Evolutionary conservation across 2,888 invertebrate genomes (phyloP), one percentile per base, ranked within the genome.

Genomic region (Phortica okadai): DNA sequence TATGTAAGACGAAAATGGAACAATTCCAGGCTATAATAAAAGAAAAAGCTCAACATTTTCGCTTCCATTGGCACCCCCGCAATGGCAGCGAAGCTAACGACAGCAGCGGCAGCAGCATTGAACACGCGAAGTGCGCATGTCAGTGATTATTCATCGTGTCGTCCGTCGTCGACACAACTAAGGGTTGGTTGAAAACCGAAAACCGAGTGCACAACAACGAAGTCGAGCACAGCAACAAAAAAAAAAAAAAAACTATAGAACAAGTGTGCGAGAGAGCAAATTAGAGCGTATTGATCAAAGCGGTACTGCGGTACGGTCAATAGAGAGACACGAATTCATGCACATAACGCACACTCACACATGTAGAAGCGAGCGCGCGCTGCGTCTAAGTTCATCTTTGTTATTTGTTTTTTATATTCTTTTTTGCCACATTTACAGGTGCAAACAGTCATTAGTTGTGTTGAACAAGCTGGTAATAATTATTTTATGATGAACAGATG

Each of bases 1-100:
- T 88, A 88, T 88, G 83, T 88, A 88, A 88, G 88, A 81, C 78
- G 78, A 81, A 86, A 82, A 81, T 58, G 84, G 84, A 80, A 86
- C 82, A 81, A 75, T 86, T 85, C 86, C 85, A 87, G 78, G 62
- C 73, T n/a, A 69, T 67, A 67, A 42, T 33, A 33, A 33, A 33
- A 25, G 78, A 84, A 80, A 69, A 50, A 62, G 62, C 62, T 62
- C 25, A 14, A 81, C 82, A 87, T 33, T 33, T 33, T 33, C 85
- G 83, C 85, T 83, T 80, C 78, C 16, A 45, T 77, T 67, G 45
- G 44, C 67, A 73, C 50, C 25, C n/a, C 33, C 64, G 58, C 70
- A 14, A 8, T 50, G 50, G 3, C 50, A 50, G 14, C 8, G 45
- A 44, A 54, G 7, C 10, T 6, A 21, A 41, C 59, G 67, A 74